Conservation (phyloP, 2,113 vertebrate species). For the Vicugna pacos region DNA sequence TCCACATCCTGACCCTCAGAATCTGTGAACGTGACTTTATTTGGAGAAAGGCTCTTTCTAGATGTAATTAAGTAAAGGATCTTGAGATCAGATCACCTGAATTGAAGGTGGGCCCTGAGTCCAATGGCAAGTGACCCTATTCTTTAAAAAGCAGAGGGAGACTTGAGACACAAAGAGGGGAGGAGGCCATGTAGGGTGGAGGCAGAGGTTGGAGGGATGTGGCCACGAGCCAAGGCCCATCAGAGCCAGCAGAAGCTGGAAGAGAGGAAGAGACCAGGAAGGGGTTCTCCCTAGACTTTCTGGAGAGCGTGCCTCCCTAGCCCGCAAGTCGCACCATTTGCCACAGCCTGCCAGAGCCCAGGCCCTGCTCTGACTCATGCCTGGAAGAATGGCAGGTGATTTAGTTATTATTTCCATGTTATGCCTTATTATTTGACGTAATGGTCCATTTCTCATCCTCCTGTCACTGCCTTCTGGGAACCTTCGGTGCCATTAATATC, state of each 20-base stretch:
- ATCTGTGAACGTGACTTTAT: neutral
- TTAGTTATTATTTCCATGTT: neutral
- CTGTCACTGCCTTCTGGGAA: neutral
- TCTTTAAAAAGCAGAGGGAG: neutral
- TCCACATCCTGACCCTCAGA: neutral
- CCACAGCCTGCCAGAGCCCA: fast-evolving
- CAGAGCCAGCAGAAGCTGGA: neutral
- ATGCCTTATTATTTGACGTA: neutral
- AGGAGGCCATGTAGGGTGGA: neutral
- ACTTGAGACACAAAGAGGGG: neutral
- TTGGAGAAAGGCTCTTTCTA: neutral
- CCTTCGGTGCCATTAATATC: neutral
- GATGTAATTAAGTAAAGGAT: neutral
- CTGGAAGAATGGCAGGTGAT: fast-evolving
- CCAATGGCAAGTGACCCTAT: neutral
- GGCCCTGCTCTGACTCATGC: fast-evolving
- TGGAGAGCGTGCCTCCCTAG: neutral
- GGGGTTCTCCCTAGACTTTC: neutral
- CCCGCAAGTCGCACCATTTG: neutral
- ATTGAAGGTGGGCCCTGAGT: neutral
- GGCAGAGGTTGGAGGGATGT: no score
- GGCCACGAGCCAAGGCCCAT: neutral
- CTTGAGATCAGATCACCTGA: neutral
- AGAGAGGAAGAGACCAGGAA: neutral
- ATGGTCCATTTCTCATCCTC: neutral